Base-by-base conservation (phyloP, 1,140 invertebrate species). In the Triops longicaudatus region DNA sequence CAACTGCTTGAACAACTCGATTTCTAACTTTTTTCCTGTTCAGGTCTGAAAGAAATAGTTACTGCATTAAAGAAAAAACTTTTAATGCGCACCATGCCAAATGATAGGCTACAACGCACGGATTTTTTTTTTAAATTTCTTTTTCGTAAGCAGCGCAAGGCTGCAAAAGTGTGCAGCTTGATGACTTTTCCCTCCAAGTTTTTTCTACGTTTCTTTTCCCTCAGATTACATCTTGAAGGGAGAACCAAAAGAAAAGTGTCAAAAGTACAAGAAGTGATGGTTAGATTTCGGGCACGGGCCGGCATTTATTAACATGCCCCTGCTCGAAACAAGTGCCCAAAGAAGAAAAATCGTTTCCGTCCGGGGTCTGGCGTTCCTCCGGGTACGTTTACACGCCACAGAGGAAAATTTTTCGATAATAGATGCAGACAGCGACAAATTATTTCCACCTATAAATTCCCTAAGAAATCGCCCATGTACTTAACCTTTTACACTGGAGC, bases 291-390 rank as follows among this genome's bases (percentile, higher is more conserved):
- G 50, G 14, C 50, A 63, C 50, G 50, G 50, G 50, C 14, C 50
- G 50, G 17, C 14, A 17, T 63, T 63, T 22, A 63, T 63, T 63
- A 63, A 63, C 50, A 14, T n/a, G 50, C 9, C 11, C 10, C 14
- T 17, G 14, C 50, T 63, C 17, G 50, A 63, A 63, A 63, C 50
- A 63, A 63, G 50, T 63, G 50, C 50, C 50, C n/a, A 6, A 22
- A 22, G 50, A 63, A 63, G 50, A 63, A 63, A n/a, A 22, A 63
- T 63, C 14, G 50, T 63, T 63, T 63, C 50, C 50, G 50, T 63
- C 17, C 22, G 1, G 5, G 22, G 50, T 6, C 17, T 63, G 50
- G 17, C 50, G 0, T 10, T 63, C n/a, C 50, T 17, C 50, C 0
- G 50, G 50, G 14, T 9, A 63, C 50, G 50, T 63, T 63, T 14